Evolutionary conservation across 2,888 invertebrate species (phyloP), one percentile per base, ranked within the genome.

Genomic region (Anarsia innoxiella): DNA sequence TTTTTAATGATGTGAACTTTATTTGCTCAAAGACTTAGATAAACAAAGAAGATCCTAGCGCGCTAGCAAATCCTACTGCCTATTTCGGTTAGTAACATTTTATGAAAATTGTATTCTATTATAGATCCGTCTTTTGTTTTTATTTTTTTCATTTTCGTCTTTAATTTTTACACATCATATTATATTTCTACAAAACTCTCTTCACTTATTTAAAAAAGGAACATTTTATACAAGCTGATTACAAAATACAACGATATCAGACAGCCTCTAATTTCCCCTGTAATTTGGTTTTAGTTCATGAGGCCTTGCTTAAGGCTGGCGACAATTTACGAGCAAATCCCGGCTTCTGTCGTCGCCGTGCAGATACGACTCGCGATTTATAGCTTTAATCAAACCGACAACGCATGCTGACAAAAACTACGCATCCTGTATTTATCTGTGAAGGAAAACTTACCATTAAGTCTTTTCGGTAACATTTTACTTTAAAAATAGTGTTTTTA

Each of bases 381-480:
- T 78, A 64, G 63, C 71, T 73, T 78, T 79, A 77, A 79, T 79
- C 76, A 78, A 78, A 75, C 67, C 61, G 60, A 60, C 62, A 63
- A 56, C 66, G 65, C 66, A 64, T 69, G 66, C 67, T 66, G 66
- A 71, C 75, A 74, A 75, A 77, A 77, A 77, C 65, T 68, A 63
- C 59, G 55, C 56, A 56, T 59, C 56, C 63, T 53, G 49, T 56
- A 56, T 64, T 66, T n/a, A n/a, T n/a, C n/a, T n/a, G n/a, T n/a
- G n/a, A n/a, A n/a, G n/a, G n/a, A n/a, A n/a, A n/a, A n/a, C n/a
- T n/a, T n/a, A n/a, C n/a, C n/a, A n/a, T n/a, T n/a, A n/a, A n/a
- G n/a, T n/a, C n/a, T n/a, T n/a, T n/a, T n/a, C n/a, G n/a, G n/a
- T n/a, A n/a, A n/a, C n/a, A n/a, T n/a, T n/a, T n/a, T n/a, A n/a